Evolutionary conservation across 2,113 vertebrate species (phyloP).

Genomic region (Puntigrus tetrazona): DNA sequence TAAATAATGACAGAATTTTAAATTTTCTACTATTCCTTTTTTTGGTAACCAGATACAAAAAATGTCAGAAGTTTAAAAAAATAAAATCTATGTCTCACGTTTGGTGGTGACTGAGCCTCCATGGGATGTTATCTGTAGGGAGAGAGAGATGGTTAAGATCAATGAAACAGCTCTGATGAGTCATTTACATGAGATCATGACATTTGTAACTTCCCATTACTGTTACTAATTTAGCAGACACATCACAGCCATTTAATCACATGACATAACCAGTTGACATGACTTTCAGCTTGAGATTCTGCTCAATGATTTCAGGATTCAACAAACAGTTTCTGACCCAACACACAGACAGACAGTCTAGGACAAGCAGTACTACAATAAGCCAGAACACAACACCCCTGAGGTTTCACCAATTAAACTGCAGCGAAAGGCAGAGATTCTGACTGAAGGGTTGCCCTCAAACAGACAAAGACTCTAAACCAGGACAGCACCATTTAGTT

Average conservation of each 20-base stretch:
- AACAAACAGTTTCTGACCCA: background rate
- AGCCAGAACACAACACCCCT: slow-evolving; percentile 45
- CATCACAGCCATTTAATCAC: slow-evolving; percentile 2
- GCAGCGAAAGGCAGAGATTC: background rate
- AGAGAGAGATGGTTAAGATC: slow-evolving; percentile 13
- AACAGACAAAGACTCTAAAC: background rate
- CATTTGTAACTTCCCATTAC: background rate
- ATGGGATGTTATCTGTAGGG: slow-evolving; percentile 83
- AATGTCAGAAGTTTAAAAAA: background rate
- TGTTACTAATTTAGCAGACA: slow-evolving; percentile 1
- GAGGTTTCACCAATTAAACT: slow-evolving; percentile 47
- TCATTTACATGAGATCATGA: background rate
- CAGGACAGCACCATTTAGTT: background rate
- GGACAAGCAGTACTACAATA: slow-evolving; percentile 54
- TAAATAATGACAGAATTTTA: background rate
- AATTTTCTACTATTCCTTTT: background rate
- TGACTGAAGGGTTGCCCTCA: slow-evolving; percentile 1
- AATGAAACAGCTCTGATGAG: slow-evolving; percentile 3
- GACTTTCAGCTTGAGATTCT: background rate
- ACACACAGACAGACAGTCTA: slow-evolving; percentile 16
- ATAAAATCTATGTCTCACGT: slow-evolving; percentile 74
- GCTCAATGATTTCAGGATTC: background rate
- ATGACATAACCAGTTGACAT: background rate
- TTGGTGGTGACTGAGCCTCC: slow-evolving; percentile 83
- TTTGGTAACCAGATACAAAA: background rate